Evolutionary conservation across 2,797 vertebrate species (phyloP), one percentile per base, ranked within the genome.

Genomic region (Arremon brunneinucha): DNA sequence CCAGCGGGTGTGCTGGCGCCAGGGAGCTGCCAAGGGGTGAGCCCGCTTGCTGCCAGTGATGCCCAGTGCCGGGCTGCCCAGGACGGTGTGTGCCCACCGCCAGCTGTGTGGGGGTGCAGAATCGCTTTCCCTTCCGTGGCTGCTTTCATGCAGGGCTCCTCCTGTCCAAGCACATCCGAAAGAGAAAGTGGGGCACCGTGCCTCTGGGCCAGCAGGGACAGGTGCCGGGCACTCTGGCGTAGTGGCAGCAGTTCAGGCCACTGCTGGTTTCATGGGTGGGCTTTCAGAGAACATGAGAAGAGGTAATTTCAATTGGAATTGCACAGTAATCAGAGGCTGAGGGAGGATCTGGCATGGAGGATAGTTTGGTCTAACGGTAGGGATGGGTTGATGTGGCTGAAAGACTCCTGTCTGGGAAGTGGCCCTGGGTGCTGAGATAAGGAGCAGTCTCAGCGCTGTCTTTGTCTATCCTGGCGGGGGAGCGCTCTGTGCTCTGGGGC

Each of bases 111-210:
- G 13, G 17, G 35, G 22, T 43, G 23, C 49, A 28, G 27, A 55
- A 43, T 49, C 1, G 1, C 27, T 24, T 28, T 62, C 22, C 22
- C 27, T 62, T 37, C 32, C 10, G 6, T 23, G 19, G 6, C 27
- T 47, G 41, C 8, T 22, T 22, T 13, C 39, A 9, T 41, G 22
- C 26, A 46, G 26, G 26, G 10, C 34, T 67, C 22, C 30, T 74
- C 26, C 30, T 41, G 47, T 68, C 35, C 41, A 39, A 55, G 47
- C 55, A 41, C 18, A 62, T 35, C 30, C 4, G 1, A 47, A 81
- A 34, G 10, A 27, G 7, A 27, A 62, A 55, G 24, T 14, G 47
- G 5, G 28, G 19, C 10, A 9, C 28, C 0, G 2, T 11, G 20
- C 28, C 23, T 6, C n/a, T 1, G 1, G 19, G 23, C 10, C 35